These are phyloP conservation scores for Aporophyla lueneburgensis DNA, from an alignment of 2,888 invertebrate genomes.

Conservation along the genomic window DNA sequence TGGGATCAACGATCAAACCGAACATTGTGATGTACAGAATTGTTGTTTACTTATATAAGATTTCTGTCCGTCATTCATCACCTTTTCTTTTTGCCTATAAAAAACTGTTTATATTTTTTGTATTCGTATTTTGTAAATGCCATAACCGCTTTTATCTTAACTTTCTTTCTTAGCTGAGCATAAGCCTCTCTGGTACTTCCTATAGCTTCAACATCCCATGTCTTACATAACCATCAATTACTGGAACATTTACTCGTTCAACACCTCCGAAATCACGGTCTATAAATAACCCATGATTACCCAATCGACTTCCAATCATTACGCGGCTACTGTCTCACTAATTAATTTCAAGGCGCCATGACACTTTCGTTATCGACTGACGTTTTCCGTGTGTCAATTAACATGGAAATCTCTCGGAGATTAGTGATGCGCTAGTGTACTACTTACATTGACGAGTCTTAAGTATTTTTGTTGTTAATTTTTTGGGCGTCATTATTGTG, in stretches of 20 bases:
- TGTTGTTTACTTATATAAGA: too few species aligned
- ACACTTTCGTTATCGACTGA: conserved; percentile 66
- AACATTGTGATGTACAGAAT: too few species aligned
- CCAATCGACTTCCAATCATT: conserved; percentile 60
- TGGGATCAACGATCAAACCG: too few species aligned
- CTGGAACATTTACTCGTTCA: conserved; percentile 11
- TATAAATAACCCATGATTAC: conserved; percentile 53
- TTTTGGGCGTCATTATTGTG: neutral
- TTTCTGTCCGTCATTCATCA: too few species aligned
- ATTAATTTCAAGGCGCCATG: conserved; percentile 65
- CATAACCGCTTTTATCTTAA: neutral
- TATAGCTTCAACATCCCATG: conserved; percentile 8
- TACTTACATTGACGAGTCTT: neutral
- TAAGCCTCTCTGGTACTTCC: neutral
- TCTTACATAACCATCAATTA: conserved; percentile 36
- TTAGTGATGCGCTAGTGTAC: conserved; percentile 37
- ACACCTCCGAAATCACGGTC: conserved; percentile 25
- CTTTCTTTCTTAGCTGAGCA: neutral
- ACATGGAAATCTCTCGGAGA: conserved; percentile 50
- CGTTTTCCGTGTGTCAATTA: conserved; percentile 66
- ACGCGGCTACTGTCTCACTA: conserved; percentile 59
- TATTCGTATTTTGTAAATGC: too few species aligned
- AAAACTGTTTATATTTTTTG: too few species aligned
- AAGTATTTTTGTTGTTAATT: neutral
- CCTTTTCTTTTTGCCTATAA: too few species aligned